A percentile compares a stretch with the other conserved stretches of the same genome.
Evolutionary conservation across 92 coral and sea anemone genomes (phyloP).

Genomic region (Muricea muricata): DNA sequence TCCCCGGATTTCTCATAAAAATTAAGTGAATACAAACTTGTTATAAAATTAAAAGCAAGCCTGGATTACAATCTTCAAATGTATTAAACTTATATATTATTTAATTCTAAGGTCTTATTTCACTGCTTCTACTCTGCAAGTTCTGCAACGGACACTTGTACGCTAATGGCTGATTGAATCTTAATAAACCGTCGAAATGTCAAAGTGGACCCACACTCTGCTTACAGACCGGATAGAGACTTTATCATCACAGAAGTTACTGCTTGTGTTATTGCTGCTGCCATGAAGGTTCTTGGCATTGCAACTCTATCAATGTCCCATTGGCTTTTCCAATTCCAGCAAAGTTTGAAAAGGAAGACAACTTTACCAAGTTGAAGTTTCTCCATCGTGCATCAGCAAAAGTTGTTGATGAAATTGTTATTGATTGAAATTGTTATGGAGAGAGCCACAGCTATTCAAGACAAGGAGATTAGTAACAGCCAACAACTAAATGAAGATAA

Average conservation of each 20-base stretch:
- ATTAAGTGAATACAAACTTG: neutral
- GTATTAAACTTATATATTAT: neutral
- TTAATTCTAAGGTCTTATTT: conserved; percentile 30
- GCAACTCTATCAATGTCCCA: conserved; percentile 25
- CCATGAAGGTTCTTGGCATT: conserved; percentile 52
- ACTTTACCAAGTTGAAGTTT: conserved; percentile 37
- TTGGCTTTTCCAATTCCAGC: conserved; percentile 45
- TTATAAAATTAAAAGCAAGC: neutral
- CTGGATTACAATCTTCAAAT: neutral
- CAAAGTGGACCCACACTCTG: conserved; percentile 53
- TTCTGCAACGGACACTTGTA: conserved; percentile 56
- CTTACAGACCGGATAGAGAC: conserved; percentile 55
- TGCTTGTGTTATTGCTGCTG: conserved; percentile 56
- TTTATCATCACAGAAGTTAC: conserved; percentile 50
- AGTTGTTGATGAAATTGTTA: conserved; percentile 52
- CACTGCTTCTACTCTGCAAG: conserved; percentile 60
- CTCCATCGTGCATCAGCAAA: conserved; percentile 51
- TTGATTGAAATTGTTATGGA: conserved; percentile 35
- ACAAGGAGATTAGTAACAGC: conserved; percentile 28
- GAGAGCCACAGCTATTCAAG: conserved; percentile 38
- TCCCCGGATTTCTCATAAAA: neutral
- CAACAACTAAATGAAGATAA: neutral
- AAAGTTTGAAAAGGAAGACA: conserved; percentile 20
- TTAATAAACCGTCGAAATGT: conserved; percentile 58
- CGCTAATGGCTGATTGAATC: conserved; percentile 53